Evolutionary conservation across 2,888 invertebrate species (phyloP).

Genomic region (Dastarcus helophoroides): DNA sequence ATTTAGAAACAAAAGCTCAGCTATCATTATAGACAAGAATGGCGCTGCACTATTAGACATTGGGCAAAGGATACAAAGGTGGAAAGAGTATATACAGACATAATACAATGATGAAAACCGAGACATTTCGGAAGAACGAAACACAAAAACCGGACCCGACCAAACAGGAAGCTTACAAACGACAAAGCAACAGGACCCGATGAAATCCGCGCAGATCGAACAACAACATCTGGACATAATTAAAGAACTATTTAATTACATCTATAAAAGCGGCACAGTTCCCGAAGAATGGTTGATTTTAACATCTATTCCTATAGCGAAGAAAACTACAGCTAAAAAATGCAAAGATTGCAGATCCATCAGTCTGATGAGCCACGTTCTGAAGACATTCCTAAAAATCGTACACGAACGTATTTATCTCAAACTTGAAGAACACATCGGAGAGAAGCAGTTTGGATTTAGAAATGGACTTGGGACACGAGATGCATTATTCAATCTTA

Average conservation of each 20-base stretch:
- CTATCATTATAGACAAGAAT: background rate
- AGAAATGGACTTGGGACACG: background rate
- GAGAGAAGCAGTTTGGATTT: background rate
- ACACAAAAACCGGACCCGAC: background rate
- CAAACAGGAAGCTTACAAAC: conserved; percentile 1
- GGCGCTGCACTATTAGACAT: too few species aligned
- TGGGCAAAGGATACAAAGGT: conserved; percentile 1
- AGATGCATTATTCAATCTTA: conserved; percentile 3
- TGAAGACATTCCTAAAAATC: conserved; percentile 1
- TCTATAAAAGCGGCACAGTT: conserved; percentile 1
- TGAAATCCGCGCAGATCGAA: background rate
- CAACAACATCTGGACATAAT: background rate
- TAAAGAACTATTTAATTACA: conserved; percentile 1
- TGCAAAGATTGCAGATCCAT: conserved; percentile 3
- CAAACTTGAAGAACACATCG: background rate
- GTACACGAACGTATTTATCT: conserved; percentile 1
- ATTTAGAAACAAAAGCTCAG: background rate
- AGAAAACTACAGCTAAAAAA: conserved; percentile 1
- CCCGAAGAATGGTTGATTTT: conserved; percentile 4
- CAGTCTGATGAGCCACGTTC: conserved; percentile 3
- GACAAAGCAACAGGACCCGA: conserved; percentile 1
- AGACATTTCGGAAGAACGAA: background rate
- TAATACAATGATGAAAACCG: background rate
- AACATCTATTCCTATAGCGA: background rate
- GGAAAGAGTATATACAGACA: conserved; percentile 1